phyloP scores from a whole-genome alignment of 2,113 vertebrate species.

The Tragelaphus scriptus region DNA sequence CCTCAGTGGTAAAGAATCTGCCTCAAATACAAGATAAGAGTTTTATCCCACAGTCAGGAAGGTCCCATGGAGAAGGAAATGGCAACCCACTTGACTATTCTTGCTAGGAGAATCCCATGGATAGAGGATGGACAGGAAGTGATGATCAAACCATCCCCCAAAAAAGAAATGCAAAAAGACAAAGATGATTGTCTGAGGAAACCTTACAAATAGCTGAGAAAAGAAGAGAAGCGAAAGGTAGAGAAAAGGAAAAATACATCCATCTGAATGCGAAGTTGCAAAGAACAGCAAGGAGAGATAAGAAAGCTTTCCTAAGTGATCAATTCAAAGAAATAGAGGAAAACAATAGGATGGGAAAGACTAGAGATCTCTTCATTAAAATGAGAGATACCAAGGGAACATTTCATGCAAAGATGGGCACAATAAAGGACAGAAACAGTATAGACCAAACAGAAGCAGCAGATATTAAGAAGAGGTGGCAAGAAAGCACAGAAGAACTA shows the following conservation, averaged over 20 bases:
- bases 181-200: neutral
- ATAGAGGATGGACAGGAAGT: neutral
- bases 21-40: neutral
- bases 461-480: neutral
- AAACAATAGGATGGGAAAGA: neutral
- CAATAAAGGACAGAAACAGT: neutral
- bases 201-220: neutral
- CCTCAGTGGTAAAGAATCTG: neutral
- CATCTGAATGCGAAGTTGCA: neutral
- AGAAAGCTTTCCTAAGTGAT: neutral
- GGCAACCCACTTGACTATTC: neutral
- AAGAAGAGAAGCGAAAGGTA: neutral
- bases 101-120: neutral
- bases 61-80: neutral
- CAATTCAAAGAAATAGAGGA: neutral
- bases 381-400: accelerated
- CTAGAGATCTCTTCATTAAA: neutral
- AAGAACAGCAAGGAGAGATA: neutral
- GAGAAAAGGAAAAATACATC: neutral
- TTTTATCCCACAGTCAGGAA: neutral
- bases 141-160: neutral
- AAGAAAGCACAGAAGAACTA: neutral
- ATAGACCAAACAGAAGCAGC: neutral
- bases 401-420: neutral
- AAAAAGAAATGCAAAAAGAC: neutral